These are phyloP conservation scores for Urocyon cinereoargenteus DNA, from an alignment of 2,797 vertebrate species.

Conservation along the genomic window DNA sequence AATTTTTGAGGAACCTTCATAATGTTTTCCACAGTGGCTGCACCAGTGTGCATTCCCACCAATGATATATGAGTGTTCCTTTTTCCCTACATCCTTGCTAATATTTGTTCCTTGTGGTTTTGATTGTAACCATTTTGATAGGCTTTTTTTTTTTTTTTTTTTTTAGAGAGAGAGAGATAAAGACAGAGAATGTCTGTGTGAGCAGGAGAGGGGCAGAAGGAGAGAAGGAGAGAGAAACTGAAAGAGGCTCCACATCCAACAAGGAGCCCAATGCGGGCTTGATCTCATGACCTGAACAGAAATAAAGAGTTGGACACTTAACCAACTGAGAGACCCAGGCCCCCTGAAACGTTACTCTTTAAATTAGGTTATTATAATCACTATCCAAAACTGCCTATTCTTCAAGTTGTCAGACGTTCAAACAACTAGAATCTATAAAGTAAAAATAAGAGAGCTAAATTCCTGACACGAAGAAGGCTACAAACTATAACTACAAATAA, in stretches of 20 bases:
- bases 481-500: background rate
- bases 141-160: background rate
- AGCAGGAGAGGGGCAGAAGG: background rate
- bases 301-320: background rate
- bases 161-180: background rate
- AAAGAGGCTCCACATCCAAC: background rate
- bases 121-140: background rate
- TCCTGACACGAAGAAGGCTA: background rate
- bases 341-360: background rate
- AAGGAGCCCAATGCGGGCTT: background rate
- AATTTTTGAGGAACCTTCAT: background rate
- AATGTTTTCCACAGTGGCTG: background rate
- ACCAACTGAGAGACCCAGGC: background rate
- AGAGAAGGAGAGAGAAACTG: background rate
- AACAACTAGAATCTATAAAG: background rate
- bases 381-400: background rate
- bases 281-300: background rate
- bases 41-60: background rate
- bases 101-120: background rate
- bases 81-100: background rate
- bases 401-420: background rate
- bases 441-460: constrained; percentile 39
- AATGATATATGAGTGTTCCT: background rate
- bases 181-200: background rate
- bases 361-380: constrained; percentile 14